Evolutionary conservation across 2,888 invertebrate species (phyloP).

Genomic region (Thymelicus sylvestris): DNA sequence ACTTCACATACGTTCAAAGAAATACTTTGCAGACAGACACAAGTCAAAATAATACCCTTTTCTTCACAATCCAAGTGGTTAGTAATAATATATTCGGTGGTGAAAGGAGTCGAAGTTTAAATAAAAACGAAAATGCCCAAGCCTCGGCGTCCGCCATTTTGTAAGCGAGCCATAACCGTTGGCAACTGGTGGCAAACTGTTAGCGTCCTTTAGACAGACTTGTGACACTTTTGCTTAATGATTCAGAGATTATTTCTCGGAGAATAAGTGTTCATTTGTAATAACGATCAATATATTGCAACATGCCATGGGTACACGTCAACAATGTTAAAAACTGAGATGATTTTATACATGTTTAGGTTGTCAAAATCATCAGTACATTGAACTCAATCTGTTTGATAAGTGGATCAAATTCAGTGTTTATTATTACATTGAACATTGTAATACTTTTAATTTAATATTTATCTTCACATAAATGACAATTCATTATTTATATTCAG

Average conservation of each 20-base stretch:
- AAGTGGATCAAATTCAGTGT: no score
- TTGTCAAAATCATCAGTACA: no score
- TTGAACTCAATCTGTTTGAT: no score
- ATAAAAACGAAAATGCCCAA: constrained; percentile 28
- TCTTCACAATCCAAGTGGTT: not conserved
- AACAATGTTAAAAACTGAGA: not conserved
- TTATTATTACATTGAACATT: no score
- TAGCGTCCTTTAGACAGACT: not conserved
- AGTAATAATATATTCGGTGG: constrained; percentile 5
- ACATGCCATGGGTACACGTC: not conserved
- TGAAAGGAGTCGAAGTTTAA: constrained; percentile 7
- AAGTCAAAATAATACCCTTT: no score
- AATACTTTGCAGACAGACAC: no score
- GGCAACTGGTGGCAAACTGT: constrained; percentile 12
- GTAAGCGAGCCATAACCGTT: constrained; percentile 26
- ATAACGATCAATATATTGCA: not conserved
- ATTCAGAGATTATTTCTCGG: constrained; percentile 21
- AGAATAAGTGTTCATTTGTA: not conserved
- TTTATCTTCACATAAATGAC: no score
- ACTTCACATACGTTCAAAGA: no score
- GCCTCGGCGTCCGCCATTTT: constrained; percentile 19
- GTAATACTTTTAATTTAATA: no score
- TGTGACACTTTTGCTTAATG: constrained; percentile 6
- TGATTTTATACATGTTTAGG: no score
- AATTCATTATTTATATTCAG: not conserved